Conservation (phyloP, 2,113 vertebrate species). For the Nycticebus coucang region DNA sequence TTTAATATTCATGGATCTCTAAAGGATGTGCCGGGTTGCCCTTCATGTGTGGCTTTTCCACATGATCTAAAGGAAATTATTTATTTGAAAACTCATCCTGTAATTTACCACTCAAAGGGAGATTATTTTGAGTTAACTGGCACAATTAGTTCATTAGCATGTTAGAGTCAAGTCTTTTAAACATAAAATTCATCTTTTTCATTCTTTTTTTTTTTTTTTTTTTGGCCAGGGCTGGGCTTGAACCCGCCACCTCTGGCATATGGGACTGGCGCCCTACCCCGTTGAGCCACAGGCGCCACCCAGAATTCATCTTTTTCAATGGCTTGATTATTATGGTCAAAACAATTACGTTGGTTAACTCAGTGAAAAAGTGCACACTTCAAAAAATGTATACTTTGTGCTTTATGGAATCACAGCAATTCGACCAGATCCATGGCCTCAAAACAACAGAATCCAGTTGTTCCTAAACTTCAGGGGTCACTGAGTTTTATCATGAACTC, state of each 20-base stretch:
- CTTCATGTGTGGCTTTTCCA: not conserved
- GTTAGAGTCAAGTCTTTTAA: slow-evolving; percentile 38
- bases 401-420: not conserved
- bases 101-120: slow-evolving; percentile 30
- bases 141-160: not conserved
- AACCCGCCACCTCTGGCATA: too few species aligned
- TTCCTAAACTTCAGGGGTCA: slow-evolving; percentile 10
- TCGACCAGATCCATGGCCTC: not conserved
- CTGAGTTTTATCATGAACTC: not conserved
- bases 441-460: not conserved
- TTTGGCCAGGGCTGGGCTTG: too few species aligned
- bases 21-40: not conserved
- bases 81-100: slow-evolving; percentile 46
- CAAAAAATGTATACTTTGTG: not conserved
- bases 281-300: too few species aligned
- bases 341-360: slow-evolving; percentile 4
- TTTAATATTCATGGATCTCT: slow-evolving; percentile 7
- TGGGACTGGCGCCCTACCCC: too few species aligned
- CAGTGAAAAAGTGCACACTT: not conserved
- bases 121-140: slow-evolving; percentile 3
- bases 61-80: not conserved
- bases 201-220: too few species aligned
- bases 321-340: slow-evolving; percentile 18
- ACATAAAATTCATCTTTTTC: slow-evolving; percentile 35
- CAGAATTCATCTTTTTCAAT: slow-evolving; percentile 34